Percentiles rank a stretch among this genome's conserved stretches.
phyloP scores from a whole-genome alignment of 2,113 vertebrate species.

The Origma solitaria region DNA sequence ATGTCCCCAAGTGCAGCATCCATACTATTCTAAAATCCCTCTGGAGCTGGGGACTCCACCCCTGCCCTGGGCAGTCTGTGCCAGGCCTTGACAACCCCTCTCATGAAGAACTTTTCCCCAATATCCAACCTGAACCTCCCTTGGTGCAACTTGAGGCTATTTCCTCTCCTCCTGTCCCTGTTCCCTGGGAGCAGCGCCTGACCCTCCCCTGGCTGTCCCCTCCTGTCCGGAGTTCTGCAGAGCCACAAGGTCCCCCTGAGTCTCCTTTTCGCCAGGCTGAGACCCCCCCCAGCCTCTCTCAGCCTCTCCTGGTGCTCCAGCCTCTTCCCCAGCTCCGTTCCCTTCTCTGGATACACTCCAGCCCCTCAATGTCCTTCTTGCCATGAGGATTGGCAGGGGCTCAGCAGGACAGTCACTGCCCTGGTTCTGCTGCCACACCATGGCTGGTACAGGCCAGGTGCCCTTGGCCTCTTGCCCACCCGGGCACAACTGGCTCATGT shows the following conservation, averaged over 20 bases:
- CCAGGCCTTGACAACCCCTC: background rate
- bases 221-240: background rate
- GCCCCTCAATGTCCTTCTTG: background rate
- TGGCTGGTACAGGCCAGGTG: background rate
- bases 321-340: background rate
- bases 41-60: background rate
- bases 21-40: background rate
- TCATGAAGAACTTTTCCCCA: background rate
- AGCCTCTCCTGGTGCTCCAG: background rate
- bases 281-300: background rate
- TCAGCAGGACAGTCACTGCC: background rate
- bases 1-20: background rate
- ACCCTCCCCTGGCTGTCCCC: background rate
- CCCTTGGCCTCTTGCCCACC: background rate
- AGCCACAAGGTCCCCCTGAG: background rate
- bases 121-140: background rate
- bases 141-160: background rate
- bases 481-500: background rate
- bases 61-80: background rate
- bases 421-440: background rate
- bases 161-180: background rate
- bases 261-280: background rate
- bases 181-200: background rate
- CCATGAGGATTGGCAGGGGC: background rate
- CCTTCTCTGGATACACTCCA: background rate